Evolutionary conservation across 2,888 invertebrate genomes (phyloP), one percentile per base, ranked within the genome.

Genomic region (Pristionchus fissidentatus): DNA sequence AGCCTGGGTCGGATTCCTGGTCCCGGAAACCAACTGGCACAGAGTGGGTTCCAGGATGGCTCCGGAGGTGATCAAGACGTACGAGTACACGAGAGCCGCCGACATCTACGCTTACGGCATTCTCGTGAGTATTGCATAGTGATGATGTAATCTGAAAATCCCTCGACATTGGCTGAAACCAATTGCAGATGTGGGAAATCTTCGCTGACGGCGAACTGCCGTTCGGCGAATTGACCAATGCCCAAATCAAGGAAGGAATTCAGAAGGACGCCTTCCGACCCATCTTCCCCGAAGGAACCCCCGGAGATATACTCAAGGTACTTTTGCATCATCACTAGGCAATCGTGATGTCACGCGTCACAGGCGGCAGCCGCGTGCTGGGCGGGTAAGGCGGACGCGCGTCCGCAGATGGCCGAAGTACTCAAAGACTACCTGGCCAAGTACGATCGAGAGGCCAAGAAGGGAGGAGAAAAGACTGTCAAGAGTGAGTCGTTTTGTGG

Each of bases 151-250:
- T 49, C 10, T 15, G 52, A 49, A 10, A 49, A 15, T 15, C 52
- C 10, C 10, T 15, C 52, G 10, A 19, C 19, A 49, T 49, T 49
- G 10, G 52, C 10, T 15, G 10, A 49, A 19, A 49, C 10, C 10
- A 49, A 49, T n/a, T n/a, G n/a, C n/a, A n/a, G n/a, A n/a, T 78
- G 5, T 78, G 78, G 78, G 78, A 78, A 29, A 52, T 78, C 19
- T 52, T 78, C 35, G 22, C 32, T 5, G 41, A 78, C n/a, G 78
- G 52, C 8, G 52, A 35, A 32, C 29, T 35, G 0, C 78, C 78
- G 2, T 78, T 55, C 32, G 78, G 55, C 3, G 29, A 32, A 15
- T 19, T 26, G 35, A 78, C 22, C 22, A 78, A 78, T 55, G 29
- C n/a, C 5, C n/a, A 52, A 22, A 55, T 55, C 55, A 78, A 38